Conservation (phyloP, 2,113 vertebrate species). For the Fregetta grallaria region DNA sequence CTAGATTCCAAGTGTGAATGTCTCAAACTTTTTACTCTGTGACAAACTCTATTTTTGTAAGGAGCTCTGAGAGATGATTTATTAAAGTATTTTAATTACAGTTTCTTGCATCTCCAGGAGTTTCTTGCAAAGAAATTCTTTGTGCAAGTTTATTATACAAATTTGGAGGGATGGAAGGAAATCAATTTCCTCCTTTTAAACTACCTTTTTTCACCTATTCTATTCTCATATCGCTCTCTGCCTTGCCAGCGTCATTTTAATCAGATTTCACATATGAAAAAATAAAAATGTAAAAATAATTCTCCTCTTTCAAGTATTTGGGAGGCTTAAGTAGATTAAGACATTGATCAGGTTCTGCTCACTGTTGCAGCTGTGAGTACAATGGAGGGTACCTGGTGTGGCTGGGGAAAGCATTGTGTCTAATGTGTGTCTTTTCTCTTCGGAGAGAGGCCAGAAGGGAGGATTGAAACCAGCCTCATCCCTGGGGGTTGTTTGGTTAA, state of each 20-base stretch:
- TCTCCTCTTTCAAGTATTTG: slow-evolving; percentile 17
- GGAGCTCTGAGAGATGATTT: not conserved
- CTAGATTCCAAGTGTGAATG: not conserved
- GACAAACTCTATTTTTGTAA: slow-evolving; percentile 9
- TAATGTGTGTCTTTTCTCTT: not conserved
- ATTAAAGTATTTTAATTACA: slow-evolving; percentile 35
- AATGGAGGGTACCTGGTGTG: not conserved
- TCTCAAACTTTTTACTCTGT: not conserved
- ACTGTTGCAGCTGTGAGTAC: not conserved
- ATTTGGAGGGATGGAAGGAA: slow-evolving; percentile 1
- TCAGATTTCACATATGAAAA: slow-evolving; percentile 39
- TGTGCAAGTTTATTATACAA: slow-evolving; percentile 37
- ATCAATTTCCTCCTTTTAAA: slow-evolving; percentile 37
- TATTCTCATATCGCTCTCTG: slow-evolving; percentile 1
- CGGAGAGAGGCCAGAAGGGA: not conserved
- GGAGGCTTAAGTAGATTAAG: slow-evolving; percentile 25
- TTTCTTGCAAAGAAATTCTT: slow-evolving; percentile 7
- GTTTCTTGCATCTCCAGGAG: not conserved
- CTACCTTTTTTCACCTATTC: not conserved
- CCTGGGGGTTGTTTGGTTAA: not conserved
- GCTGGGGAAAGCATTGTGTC: not conserved
- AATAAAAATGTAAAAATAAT: slow-evolving; percentile 13
- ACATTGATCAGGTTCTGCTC: not conserved
- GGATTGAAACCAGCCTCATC: not conserved
- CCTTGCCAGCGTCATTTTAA: slow-evolving; percentile 42